Base-by-base conservation (phyloP, 2,888 invertebrate genomes). In the Mamestra brassicae region DNA sequence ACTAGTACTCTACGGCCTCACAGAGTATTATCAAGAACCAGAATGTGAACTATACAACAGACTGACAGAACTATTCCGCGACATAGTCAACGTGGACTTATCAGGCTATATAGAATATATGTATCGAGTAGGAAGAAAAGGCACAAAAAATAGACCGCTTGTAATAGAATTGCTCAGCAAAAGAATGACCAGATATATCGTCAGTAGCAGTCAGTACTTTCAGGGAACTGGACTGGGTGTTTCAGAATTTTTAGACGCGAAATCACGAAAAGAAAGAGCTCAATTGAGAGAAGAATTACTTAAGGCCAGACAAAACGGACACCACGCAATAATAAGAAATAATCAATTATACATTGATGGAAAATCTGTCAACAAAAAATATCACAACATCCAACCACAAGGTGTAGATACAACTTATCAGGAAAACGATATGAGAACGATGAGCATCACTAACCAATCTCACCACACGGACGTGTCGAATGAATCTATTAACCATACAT, bases 51-150 rank as follows among this genome's bases (percentile, higher is more conserved):
- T 67, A 7, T 15, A 67, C 15, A 57, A 17, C 26, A 67, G 57
- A 57, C 57, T 67, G 26, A 1, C 55, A 57, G 57, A 67, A 7
- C 11, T 67, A 11, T 57, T 55, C 3, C 66, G 57, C 26, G 66
- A 67, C 4, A 42, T 67, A 17, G 15, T 57, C 11, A 67, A 67
- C 8, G 42, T 67, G 55, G 65, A 65, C 65, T 15, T 65, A n/a
- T n/a, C n/a, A n/a, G n/a, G n/a, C n/a, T n/a, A 67, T 11, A 67
- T 67, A 42, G 66, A 67, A 57, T 11, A 34, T 11, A 34, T 57
- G 4, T 34, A 57, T 13, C 11, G 58, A 36, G 36, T 58, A 36
- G 58, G 58, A 15, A 58, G 42, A 58, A 67, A 67, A 67, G 66
- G 66, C 60, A 64, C 38, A n/a, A 65, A n/a, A 1, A 67, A 58